Percentiles rank a stretch among this genome's conserved stretches.
Evolutionary conservation across 2,113 vertebrate species (phyloP).

Genomic region (Trematocara macrostoma): DNA sequence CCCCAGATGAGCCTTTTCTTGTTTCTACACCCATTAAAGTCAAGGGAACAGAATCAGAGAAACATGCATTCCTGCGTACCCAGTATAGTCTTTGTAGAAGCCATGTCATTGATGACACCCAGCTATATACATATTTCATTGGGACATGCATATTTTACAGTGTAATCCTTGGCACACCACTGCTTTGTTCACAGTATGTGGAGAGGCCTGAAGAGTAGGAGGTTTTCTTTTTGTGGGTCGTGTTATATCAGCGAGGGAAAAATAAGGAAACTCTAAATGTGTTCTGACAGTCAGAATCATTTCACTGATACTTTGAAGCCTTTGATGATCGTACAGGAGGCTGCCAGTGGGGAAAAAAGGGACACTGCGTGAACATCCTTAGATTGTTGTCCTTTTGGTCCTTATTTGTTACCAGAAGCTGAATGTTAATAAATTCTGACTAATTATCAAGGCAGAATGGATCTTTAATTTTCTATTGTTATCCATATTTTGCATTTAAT

Average conservation of each 20-base stretch:
- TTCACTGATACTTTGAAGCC: neutral
- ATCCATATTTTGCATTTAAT: neutral
- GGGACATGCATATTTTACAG: constrained; percentile 69
- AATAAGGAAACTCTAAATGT: neutral
- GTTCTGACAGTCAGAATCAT: constrained; percentile 4
- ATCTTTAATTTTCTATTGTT: neutral
- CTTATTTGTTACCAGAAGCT: neutral
- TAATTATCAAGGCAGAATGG: neutral
- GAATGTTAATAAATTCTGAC: neutral
- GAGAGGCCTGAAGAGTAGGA: constrained; percentile 22
- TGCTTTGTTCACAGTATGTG: constrained; percentile 56
- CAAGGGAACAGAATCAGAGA: constrained; percentile 49
- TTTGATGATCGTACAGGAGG: neutral
- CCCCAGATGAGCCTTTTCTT: constrained; percentile 55
- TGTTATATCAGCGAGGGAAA: constrained; percentile 8
- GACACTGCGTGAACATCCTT: neutral
- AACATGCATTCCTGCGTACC: constrained; percentile 30
- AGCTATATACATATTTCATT: constrained; percentile 68
- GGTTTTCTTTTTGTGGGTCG: constrained; percentile 25
- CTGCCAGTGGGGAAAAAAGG: neutral
- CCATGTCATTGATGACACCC: constrained; percentile 65
- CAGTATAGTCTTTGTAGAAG: constrained; percentile 45
- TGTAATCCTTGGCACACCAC: constrained; percentile 54
- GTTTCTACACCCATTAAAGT: constrained; percentile 66
- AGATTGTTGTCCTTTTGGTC: neutral